phyloP scores from a whole-genome alignment of 2,888 invertebrate genomes.

The Octonoba sinensis region DNA sequence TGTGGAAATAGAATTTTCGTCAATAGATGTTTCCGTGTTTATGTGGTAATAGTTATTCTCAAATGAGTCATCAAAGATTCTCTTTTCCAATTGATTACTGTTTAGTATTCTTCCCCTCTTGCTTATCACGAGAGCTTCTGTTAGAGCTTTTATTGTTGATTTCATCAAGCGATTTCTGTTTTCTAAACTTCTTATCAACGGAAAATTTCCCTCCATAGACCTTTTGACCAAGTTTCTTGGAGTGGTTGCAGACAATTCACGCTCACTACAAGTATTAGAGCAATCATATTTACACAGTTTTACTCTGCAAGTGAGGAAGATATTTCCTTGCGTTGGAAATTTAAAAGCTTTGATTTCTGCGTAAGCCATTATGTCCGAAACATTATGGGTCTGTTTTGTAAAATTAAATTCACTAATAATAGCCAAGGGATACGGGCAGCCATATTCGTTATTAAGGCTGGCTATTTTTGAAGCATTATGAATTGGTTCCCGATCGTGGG shows the following conservation, averaged over 20 bases:
- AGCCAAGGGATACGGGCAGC: too few species aligned
- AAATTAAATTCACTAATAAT: too few species aligned
- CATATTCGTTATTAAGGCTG: too few species aligned
- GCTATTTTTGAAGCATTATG: too few species aligned
- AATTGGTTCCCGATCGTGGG: neutral
- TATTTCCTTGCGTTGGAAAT: too few species aligned
- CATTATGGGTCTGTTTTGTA: too few species aligned
- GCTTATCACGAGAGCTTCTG: neutral
- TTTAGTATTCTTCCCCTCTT: neutral
- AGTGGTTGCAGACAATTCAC: neutral
- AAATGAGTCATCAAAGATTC: too few species aligned
- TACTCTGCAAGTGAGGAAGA: constrained; percentile 12
- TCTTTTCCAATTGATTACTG: too few species aligned
- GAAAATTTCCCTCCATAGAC: neutral
- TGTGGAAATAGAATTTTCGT: too few species aligned
- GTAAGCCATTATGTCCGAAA: constrained; percentile 8
- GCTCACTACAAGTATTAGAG: neutral
- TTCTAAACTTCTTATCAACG: neutral
- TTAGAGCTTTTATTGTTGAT: neutral
- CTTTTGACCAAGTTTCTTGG: neutral
- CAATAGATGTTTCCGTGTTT: too few species aligned
- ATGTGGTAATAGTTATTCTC: too few species aligned
- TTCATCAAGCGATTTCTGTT: constrained; percentile 2
- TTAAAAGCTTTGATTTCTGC: neutral
- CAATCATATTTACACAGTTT: constrained; percentile 8